Evolutionary conservation across 2,888 invertebrate genomes (phyloP), one percentile per base, ranked within the genome.

Genomic region (Melangyna quadrimaculata): DNA sequence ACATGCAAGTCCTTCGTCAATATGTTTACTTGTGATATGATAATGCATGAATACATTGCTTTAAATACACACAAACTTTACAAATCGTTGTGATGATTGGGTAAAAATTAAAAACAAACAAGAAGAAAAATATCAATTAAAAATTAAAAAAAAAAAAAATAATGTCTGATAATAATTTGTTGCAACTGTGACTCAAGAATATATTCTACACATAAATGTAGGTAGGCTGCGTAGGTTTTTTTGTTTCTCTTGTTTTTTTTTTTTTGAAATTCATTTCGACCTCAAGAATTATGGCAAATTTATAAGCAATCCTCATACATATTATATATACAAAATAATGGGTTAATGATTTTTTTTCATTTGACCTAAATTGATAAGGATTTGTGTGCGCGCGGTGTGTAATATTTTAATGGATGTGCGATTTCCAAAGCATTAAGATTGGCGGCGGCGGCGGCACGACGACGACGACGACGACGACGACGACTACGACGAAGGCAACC

Each of bases 301-400:
- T 65, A 79, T 71, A 37, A 63, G 55, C 45, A 59, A 78, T 73
- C 32, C 37, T n/a, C n/a, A n/a, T n/a, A n/a, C n/a, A n/a, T n/a
- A n/a, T n/a, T n/a, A n/a, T n/a, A 82, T 82, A 61, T 9, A 53
- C 55, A 74, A 74, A 72, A 6, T 67, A 67, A 67, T 37, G 65
- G 79, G 71, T 71, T 74, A 84, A 75, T 53, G 80, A 59, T 67
- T 75, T 72, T 71, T 57, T 59, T 61, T 51, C 3, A 55, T 48
- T 51, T 73, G 86, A 86, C 86, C 86, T 57, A 86, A 17, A 65
- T 86, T 78, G 86, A 86, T 86, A 86, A 86, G 81, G 67, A 86
- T 71, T 84, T 48, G 75, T 79, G 40, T 59, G 35, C 8, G 35
- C 8, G 24, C 63, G 43, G 65, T 65, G 43, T 79, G 83, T 75